A percentile compares a stretch with the other conserved stretches of the same genome.
Conservation (phyloP, 2,113 vertebrate genomes). For the Callipepla californica region DNA sequence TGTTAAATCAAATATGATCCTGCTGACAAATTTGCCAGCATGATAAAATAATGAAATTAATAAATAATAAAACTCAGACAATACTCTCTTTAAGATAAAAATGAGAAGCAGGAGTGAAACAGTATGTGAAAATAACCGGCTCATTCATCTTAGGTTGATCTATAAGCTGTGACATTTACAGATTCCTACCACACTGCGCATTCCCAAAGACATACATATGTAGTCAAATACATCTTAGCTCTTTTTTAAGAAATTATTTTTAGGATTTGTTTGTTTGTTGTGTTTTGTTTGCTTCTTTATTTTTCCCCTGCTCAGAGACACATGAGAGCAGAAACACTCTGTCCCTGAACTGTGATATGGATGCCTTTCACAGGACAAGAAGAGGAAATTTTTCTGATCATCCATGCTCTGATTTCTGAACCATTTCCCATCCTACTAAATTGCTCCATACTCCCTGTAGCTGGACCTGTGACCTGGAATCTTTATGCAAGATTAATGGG, state of each 20-base stretch:
- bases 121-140: constrained; percentile 28
- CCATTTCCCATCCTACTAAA: constrained; percentile 40
- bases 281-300: neutral
- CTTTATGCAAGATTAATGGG: constrained; percentile 74
- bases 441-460: constrained; percentile 71
- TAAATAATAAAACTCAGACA: constrained; percentile 7
- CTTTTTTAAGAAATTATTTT: neutral
- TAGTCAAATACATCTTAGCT: constrained; percentile 3
- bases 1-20: neutral
- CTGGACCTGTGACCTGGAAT: constrained; percentile 69
- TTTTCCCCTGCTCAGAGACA: neutral
- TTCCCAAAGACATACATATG: constrained; percentile 5
- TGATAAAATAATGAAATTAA: constrained; percentile 23
- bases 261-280: neutral
- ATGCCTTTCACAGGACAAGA: neutral
- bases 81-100: constrained; percentile 32
- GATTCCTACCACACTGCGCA: neutral
- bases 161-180: constrained; percentile 30
- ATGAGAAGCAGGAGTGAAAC: constrained; percentile 7
- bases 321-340: neutral
- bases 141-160: constrained; percentile 49
- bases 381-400: constrained; percentile 12
- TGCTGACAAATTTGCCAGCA: neutral
- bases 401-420: constrained; percentile 46
- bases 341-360: neutral